A percentile compares a stretch with the other conserved stretches of the same genome.
Evolutionary conservation across 2,797 vertebrate species (phyloP).

Genomic region (Taenioides sp.): DNA sequence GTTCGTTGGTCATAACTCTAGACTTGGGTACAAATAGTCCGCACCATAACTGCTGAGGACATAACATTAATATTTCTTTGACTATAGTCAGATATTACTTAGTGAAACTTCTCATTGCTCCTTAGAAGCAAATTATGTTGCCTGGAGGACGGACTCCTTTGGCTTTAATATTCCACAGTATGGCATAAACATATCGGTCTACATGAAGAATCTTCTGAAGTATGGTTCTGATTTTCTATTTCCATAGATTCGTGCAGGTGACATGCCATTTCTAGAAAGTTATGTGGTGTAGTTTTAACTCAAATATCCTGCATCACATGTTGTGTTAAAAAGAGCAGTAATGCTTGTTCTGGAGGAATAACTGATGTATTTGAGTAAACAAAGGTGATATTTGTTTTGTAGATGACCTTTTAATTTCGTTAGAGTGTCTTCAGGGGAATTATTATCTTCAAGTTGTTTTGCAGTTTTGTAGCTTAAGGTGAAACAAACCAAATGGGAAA

Average conservation of each 20-base stretch:
- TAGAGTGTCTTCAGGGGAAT: not conserved
- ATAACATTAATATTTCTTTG: not conserved
- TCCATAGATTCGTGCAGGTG: no score
- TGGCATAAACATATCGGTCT: no score
- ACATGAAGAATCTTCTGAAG: no score
- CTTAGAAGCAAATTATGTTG: not conserved
- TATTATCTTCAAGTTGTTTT: not conserved
- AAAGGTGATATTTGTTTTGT: not conserved
- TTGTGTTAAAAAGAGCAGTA: not conserved
- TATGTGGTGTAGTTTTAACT: no score
- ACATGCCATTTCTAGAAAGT: no score
- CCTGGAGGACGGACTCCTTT: not conserved
- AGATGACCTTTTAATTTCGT: conserved; percentile 11
- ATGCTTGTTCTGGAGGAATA: not conserved
- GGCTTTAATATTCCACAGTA: not conserved
- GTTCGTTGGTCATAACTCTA: no score
- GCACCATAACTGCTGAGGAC: not conserved
- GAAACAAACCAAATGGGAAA: not conserved
- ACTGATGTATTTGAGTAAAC: conserved; percentile 3
- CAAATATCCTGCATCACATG: not conserved
- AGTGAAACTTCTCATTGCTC: not conserved
- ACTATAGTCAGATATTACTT: not conserved
- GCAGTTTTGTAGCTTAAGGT: not conserved
- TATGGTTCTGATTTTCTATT: no score
- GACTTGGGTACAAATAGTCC: no score